Evolutionary conservation across 2,888 invertebrate genomes (phyloP).

Genomic region (Helobdella robusta): DNA sequence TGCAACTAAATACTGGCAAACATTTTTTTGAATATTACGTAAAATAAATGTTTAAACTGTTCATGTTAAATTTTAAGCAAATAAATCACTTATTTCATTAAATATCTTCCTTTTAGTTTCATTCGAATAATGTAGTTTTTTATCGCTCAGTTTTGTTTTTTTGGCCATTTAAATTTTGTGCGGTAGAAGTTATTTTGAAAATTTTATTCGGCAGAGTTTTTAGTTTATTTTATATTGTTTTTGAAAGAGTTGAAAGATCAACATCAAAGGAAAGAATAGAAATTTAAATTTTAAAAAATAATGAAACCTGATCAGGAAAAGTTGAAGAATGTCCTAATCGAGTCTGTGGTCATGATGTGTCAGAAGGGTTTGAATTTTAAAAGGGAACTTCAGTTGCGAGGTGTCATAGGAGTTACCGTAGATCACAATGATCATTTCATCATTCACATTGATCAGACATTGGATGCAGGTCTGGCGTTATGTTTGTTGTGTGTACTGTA

Average conservation of each 20-base stretch:
- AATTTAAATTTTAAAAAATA: constrained; percentile 9
- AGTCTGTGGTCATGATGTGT: constrained; percentile 21
- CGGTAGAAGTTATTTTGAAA: too few relatives aligned
- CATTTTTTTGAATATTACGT: too few relatives aligned
- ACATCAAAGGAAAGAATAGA: too few relatives aligned
- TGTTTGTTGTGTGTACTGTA: neutral
- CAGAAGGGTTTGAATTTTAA: constrained; percentile 17
- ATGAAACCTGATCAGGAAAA: constrained; percentile 23
- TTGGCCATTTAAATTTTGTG: too few relatives aligned
- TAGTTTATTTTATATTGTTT: neutral
- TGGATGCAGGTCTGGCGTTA: constrained; percentile 17
- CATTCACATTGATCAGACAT: constrained; percentile 12
- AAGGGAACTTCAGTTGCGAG: constrained; percentile 7
- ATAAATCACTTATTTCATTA: too few relatives aligned
- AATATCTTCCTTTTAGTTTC: too few relatives aligned
- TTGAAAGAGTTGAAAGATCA: too few relatives aligned
- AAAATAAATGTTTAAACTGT: too few relatives aligned
- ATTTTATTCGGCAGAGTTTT: neutral
- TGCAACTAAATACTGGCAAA: too few relatives aligned
- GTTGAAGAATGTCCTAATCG: constrained; percentile 11
- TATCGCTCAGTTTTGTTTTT: too few relatives aligned
- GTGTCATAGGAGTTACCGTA: constrained; percentile 21
- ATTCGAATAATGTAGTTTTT: too few relatives aligned
- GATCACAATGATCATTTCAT: constrained; percentile 12
- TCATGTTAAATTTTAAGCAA: too few relatives aligned